Conservation (phyloP, 2,113 vertebrate genomes). For the Illadopsis cleaveri region DNA sequence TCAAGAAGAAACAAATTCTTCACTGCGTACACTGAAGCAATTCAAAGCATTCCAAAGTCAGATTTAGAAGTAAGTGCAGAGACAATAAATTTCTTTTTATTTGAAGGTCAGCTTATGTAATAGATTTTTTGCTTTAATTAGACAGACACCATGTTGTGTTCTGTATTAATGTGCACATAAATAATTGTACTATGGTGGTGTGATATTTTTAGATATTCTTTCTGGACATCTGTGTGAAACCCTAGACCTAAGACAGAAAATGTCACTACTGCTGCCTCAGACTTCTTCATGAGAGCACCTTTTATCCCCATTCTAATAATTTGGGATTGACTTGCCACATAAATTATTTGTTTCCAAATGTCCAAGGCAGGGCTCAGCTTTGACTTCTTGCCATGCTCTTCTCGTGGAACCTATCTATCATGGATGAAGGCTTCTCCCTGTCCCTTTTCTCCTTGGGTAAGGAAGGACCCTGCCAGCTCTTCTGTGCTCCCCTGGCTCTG, state of each 20-base stretch:
- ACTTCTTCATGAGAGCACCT: neutral
- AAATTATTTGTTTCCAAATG: neutral
- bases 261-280: neutral
- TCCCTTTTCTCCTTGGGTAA: neutral
- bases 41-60: neutral
- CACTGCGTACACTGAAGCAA: neutral
- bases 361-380: neutral
- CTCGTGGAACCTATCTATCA: fast-evolving
- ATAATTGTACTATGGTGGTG: neutral
- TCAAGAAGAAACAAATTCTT: neutral
- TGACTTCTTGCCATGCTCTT: neutral
- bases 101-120: neutral
- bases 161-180: neutral
- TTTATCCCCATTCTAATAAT: neutral
- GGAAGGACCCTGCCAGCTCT: neutral
- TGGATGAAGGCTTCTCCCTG: neutral
- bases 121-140: neutral
- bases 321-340: neutral
- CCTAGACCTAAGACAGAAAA: neutral
- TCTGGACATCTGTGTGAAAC: neutral
- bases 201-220: neutral
- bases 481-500: neutral
- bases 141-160: neutral
- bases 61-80: neutral
- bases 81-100: neutral